phyloP scores from a whole-genome alignment of 30 jellyfish, hydroid and myxozoan species.

The Catostylus mosaicus region DNA sequence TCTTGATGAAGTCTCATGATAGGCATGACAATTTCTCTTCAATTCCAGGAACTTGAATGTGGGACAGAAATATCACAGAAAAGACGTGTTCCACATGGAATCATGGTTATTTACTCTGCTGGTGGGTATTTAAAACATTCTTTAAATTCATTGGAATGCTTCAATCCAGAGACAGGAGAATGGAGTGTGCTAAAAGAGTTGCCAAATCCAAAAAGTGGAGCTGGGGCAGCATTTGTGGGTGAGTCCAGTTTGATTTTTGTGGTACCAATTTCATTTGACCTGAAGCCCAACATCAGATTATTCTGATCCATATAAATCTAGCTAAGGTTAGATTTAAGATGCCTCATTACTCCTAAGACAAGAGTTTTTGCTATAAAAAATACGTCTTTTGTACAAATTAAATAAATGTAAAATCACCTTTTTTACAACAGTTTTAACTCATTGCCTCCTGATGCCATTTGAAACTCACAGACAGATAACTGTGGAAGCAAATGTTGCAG shows the following conservation, averaged over 20 bases:
- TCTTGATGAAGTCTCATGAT: no score
- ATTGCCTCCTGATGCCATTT: no score
- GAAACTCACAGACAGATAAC: no score
- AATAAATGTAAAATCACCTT: background rate
- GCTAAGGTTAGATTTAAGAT: no score
- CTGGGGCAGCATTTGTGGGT: slow-evolving; percentile 97
- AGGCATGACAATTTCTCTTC: no score
- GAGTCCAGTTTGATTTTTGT: background rate
- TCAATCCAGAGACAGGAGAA: slow-evolving; percentile 80
- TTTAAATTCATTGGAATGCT: slow-evolving; percentile 53
- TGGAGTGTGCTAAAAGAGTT: slow-evolving; percentile 76
- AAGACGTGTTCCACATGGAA: slow-evolving; percentile 82
- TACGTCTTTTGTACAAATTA: no score
- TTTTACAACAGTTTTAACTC: background rate
- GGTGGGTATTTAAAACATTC: slow-evolving; percentile 96
- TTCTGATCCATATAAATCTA: no score
- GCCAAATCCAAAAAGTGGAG: slow-evolving; percentile 93
- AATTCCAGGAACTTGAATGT: slow-evolving; percentile 44
- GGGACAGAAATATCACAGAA: slow-evolving; percentile 52
- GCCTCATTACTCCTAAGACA: no score
- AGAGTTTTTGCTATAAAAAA: no score
- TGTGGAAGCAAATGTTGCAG: no score
- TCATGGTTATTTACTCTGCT: slow-evolving; percentile 79
- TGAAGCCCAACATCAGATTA: no score
- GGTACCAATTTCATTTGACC: no score